A percentile compares a stretch with the other conserved stretches of the same genome.
These are phyloP conservation scores for Rhynchomys soricoides DNA, from an alignment of 2,113 vertebrate genomes.

Conservation along the genomic window DNA sequence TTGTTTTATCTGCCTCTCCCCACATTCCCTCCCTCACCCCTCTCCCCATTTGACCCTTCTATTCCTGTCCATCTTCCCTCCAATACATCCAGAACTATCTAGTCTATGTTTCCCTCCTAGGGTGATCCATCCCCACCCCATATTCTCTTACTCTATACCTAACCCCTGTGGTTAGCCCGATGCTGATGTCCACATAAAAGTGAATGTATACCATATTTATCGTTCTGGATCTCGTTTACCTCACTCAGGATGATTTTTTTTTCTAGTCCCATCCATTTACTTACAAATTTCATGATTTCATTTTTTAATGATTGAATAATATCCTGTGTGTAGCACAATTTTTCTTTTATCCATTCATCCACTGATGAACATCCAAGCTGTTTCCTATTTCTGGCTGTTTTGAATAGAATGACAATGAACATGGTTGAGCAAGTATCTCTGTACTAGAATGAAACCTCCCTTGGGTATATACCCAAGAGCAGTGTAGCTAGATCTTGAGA, in stretches of 20 bases:
- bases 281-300: not conserved
- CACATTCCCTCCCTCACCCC: not conserved
- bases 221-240: not conserved
- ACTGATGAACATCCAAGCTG: not conserved
- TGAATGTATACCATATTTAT: not conserved
- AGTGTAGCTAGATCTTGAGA: not conserved
- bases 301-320: not conserved
- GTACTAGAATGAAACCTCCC: not conserved
- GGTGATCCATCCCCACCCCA: not conserved
- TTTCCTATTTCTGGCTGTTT: not conserved
- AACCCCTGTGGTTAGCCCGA: not conserved
- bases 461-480: not conserved
- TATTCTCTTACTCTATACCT: not conserved
- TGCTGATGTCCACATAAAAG: not conserved
- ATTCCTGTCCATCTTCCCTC: not conserved
- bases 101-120: not conserved
- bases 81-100: not conserved
- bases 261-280: not conserved
- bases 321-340: not conserved
- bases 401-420: not conserved
- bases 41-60: not conserved
- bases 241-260: not conserved
- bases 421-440: not conserved
- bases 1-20: not conserved
- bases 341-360: not conserved